Percentiles rank a stretch among this genome's conserved stretches.
phyloP scores from a whole-genome alignment of 2,797 vertebrate genomes.

The Saxicola maurus region DNA sequence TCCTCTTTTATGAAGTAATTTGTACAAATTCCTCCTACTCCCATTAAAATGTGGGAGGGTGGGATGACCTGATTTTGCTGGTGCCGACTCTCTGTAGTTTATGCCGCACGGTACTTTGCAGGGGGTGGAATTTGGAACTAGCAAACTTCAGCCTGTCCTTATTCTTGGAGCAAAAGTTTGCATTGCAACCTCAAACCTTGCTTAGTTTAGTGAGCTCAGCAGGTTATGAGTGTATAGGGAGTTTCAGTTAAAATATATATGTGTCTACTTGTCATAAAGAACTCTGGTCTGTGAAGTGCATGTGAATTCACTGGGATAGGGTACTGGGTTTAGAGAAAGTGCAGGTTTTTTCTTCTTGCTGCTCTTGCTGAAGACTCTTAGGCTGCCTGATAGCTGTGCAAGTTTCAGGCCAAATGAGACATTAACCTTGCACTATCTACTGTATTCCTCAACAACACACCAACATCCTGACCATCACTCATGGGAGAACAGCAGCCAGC shows the following conservation, averaged over 20 bases:
- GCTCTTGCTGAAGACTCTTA: not conserved
- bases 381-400: not conserved
- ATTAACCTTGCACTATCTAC: not conserved
- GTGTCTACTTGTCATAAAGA: not conserved
- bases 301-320: not conserved
- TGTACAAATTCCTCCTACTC: not conserved
- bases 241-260: not conserved
- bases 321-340: not conserved
- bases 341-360: not conserved
- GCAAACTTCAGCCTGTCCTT: not conserved
- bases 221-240: not conserved
- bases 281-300: not conserved
- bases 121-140: not conserved
- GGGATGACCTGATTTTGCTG: not conserved
- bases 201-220: not conserved
- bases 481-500: not conserved
- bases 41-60: not conserved
- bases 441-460: not conserved
- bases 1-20: not conserved
- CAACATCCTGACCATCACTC: not conserved
- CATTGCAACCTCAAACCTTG: not conserved
- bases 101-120: rapidly evolving
- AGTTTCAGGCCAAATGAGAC: not conserved
- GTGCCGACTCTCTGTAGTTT: not conserved
- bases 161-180: not conserved